These are phyloP conservation scores for Rhegmatorhina hoffmannsi DNA, from an alignment of 2,113 vertebrate species.

Conservation along the genomic window DNA sequence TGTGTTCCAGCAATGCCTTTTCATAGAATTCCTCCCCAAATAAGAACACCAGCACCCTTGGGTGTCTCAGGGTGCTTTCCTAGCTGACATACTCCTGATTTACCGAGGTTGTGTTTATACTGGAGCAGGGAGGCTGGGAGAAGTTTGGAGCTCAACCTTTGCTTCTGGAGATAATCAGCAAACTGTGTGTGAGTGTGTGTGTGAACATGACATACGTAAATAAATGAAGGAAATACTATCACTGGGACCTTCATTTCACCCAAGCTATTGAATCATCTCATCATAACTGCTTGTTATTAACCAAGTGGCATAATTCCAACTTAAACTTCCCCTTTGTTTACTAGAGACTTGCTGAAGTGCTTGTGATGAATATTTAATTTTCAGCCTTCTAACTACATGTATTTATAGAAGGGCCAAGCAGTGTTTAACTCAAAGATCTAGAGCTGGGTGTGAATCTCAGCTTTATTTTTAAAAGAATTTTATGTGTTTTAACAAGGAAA, in stretches of 20 bases:
- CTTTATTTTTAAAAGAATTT: neutral
- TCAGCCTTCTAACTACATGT: neutral
- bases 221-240: slow-evolving; percentile 9
- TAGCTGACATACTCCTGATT: neutral
- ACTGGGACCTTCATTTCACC: slow-evolving; percentile 53
- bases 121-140: neutral
- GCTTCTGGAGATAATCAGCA: slow-evolving; percentile 14
- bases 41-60: neutral
- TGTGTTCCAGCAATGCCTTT: neutral
- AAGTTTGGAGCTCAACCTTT: neutral
- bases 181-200: neutral
- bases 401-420: neutral
- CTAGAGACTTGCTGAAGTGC: slow-evolving; percentile 28
- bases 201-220: slow-evolving; percentile 22
- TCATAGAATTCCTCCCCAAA: neutral
- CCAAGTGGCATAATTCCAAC: slow-evolving; percentile 60
- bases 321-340: slow-evolving; percentile 62
- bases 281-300: slow-evolving; percentile 57
- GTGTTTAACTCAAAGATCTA: neutral
- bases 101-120: neutral
- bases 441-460: neutral
- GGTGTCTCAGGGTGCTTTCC: neutral
- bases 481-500: neutral
- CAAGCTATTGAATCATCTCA: slow-evolving; percentile 41
- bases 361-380: slow-evolving; percentile 17